Percentiles rank a stretch among this genome's conserved stretches.
Evolutionary conservation across 2,888 invertebrate species (phyloP).

Genomic region (Strigamia transsilvanica): DNA sequence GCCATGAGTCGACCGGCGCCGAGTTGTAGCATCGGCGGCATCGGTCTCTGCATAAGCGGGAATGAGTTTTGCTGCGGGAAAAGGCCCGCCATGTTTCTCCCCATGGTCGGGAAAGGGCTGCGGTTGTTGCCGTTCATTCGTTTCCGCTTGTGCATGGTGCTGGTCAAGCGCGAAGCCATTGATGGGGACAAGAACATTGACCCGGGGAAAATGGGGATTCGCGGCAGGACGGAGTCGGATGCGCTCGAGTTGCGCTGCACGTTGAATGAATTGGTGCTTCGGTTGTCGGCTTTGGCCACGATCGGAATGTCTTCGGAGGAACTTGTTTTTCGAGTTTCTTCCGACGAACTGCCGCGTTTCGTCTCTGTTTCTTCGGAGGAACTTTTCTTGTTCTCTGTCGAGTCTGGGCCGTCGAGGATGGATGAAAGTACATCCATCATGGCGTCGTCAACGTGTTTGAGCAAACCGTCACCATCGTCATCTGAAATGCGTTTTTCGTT

Average conservation of each 20-base stretch:
- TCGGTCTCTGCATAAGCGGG: background rate
- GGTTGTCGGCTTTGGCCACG: background rate
- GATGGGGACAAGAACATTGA: constrained; percentile 43
- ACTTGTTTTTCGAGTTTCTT: background rate
- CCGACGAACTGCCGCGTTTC: too few relatives aligned
- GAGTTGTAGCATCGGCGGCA: background rate
- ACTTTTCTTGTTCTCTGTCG: background rate
- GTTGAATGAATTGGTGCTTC: background rate
- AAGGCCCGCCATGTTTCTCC: background rate
- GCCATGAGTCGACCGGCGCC: constrained; percentile 4
- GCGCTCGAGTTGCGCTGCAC: background rate
- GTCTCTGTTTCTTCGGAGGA: background rate
- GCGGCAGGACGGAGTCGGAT: constrained; percentile 7
- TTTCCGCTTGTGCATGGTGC: background rate
- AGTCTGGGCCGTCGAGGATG: background rate
- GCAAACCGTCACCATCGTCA: background rate
- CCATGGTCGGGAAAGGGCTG: background rate
- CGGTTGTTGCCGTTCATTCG: background rate
- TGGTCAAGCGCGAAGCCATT: constrained; percentile 30
- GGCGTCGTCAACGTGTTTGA: background rate
- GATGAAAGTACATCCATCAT: background rate
- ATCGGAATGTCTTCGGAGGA: constrained; percentile 6
- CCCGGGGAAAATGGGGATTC: constrained; percentile 50
- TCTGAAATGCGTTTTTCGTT: too few relatives aligned
- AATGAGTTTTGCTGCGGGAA: background rate